Evolutionary conservation across 2,888 invertebrate genomes (phyloP).

Genomic region (Coremacera marginata): DNA sequence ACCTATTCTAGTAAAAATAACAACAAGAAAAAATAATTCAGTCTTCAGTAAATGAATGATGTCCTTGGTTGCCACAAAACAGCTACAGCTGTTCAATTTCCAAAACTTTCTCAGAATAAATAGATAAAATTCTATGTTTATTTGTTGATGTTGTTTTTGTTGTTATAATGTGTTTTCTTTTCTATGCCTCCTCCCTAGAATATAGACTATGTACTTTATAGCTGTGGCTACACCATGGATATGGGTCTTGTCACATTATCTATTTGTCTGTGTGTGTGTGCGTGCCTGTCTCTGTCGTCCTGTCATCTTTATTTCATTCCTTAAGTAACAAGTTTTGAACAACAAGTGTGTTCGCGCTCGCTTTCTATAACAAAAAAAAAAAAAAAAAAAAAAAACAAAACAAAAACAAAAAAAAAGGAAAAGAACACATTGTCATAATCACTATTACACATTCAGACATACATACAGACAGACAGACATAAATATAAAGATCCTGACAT

Average conservation of each 20-base stretch:
- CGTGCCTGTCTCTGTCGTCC: constrained; percentile 42
- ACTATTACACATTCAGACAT: not conserved
- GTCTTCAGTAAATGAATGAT: too few relatives aligned
- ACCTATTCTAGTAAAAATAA: too few relatives aligned
- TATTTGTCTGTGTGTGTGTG: not conserved
- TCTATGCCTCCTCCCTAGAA: not conserved
- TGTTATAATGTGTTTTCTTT: too few relatives aligned
- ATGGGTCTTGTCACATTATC: too few relatives aligned
- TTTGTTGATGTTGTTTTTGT: constrained; percentile 25
- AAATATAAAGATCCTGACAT: constrained; percentile 28
- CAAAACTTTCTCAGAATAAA: constrained; percentile 27
- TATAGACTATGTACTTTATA: not conserved
- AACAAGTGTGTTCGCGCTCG: constrained; percentile 61
- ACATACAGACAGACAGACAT: constrained; percentile 19
- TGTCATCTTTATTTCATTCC: constrained; percentile 56
- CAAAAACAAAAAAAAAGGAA: too few relatives aligned
- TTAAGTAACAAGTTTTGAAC: constrained; percentile 57
- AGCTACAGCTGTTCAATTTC: constrained; percentile 37
- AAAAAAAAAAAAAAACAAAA: too few relatives aligned
- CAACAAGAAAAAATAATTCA: too few relatives aligned
- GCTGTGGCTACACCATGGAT: not conserved
- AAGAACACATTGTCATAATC: not conserved
- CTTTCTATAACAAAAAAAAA: not conserved
- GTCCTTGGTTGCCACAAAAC: not conserved
- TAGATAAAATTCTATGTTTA: constrained; percentile 1